Percentiles rank a stretch among this genome's conserved stretches.
These are phyloP conservation scores for Turritopsis rubra DNA, from an alignment of 30 jellyfish, hydroid and myxozoan genomes.

Conservation along the genomic window DNA sequence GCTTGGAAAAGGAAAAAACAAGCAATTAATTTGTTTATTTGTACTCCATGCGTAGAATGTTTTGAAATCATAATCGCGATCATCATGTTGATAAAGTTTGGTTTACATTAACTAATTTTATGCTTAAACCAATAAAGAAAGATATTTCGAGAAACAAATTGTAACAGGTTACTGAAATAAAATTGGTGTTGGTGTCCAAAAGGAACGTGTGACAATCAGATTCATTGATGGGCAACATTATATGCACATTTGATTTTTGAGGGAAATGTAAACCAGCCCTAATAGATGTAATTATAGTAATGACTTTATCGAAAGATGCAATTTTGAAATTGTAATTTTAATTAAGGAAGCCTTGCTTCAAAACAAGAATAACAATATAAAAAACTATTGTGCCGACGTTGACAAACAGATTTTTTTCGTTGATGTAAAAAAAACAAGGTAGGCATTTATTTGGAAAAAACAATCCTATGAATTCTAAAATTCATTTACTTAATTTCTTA, in stretches of 20 bases:
- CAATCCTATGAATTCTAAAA: too few relatives aligned
- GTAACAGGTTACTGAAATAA: too few relatives aligned
- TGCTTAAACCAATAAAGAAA: too few relatives aligned
- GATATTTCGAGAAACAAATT: too few relatives aligned
- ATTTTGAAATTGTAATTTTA: background rate
- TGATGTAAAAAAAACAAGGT: background rate
- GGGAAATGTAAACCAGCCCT: background rate
- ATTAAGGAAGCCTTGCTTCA: background rate
- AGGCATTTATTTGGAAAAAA: background rate
- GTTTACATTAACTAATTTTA: too few relatives aligned
- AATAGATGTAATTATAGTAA: background rate
- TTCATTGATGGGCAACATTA: too few relatives aligned
- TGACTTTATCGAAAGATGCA: background rate
- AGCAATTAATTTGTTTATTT: background rate
- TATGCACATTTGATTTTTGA: too few relatives aligned
- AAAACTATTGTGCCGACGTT: background rate
- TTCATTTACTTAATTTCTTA: too few relatives aligned
- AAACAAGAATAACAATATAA: background rate
- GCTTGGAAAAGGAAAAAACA: background rate
- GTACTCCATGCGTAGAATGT: background rate
- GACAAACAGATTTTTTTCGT: background rate
- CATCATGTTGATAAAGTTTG: background rate
- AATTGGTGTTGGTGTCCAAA: too few relatives aligned
- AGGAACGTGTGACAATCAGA: background rate
- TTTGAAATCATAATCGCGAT: background rate